phyloP scores from a whole-genome alignment of 1,140 invertebrate genomes.

The Dufourea novaeangliae region DNA sequence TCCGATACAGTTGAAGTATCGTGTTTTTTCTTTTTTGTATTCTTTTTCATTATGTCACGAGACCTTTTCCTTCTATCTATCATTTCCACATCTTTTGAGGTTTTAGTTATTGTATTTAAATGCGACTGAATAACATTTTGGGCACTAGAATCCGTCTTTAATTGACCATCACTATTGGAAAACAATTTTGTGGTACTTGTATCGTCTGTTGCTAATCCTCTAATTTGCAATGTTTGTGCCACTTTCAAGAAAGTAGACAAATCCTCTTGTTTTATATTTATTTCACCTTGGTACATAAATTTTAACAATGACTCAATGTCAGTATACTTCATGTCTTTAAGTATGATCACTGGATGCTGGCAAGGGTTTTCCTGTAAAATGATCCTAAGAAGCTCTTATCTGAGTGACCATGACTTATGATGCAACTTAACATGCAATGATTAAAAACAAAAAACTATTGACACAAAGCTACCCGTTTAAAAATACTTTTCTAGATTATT shows the following conservation, averaged over 20 bases:
- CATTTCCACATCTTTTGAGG: slow-evolving; percentile 13
- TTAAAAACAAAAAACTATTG: too few relatives aligned
- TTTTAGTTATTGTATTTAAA: slow-evolving; percentile 3
- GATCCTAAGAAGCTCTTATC: slow-evolving; percentile 18
- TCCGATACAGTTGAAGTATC: not conserved
- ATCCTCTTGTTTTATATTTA: slow-evolving; percentile 92
- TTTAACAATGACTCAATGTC: slow-evolving; percentile 90
- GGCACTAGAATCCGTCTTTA: not conserved
- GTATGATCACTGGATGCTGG: slow-evolving; percentile 88
- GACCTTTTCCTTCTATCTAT: slow-evolving; percentile 32
- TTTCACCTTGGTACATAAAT: slow-evolving; percentile 94
- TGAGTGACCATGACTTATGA: slow-evolving; percentile 1
- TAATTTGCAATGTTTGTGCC: slow-evolving; percentile 92
- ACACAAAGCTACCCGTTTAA: too few relatives aligned
- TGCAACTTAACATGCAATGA: not conserved
- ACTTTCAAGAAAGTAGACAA: slow-evolving; percentile 91
- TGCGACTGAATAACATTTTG: slow-evolving; percentile 18
- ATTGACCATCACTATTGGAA: not conserved
- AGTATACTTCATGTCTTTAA: slow-evolving; percentile 90
- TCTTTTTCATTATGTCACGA: slow-evolving; percentile 26
- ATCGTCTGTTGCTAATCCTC: slow-evolving; percentile 83
- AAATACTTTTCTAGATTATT: too few relatives aligned
- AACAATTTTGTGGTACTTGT: slow-evolving; percentile 17
- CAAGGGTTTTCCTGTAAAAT: slow-evolving; percentile 80
- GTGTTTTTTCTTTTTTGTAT: slow-evolving; percentile 32